phyloP scores from a whole-genome alignment of 2,113 vertebrate species.

The Crocuta crocuta region DNA sequence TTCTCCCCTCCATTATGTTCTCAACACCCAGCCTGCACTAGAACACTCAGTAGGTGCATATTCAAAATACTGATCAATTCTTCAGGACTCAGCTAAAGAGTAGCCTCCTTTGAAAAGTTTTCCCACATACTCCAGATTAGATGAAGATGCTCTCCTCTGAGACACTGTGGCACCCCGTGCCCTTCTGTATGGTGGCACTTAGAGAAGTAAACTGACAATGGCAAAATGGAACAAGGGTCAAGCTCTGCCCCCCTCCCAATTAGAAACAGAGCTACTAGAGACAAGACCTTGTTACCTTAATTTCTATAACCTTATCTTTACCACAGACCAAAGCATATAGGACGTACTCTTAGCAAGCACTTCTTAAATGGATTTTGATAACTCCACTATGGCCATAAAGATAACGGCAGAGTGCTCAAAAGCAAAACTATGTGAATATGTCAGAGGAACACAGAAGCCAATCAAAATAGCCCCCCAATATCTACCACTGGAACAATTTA shows the following conservation, averaged over 20 bases:
- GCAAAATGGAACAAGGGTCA: not conserved
- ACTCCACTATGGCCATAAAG: not conserved
- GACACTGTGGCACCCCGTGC: not conserved
- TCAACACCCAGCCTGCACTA: not conserved
- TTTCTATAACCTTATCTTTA: not conserved
- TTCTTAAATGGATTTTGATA: not conserved
- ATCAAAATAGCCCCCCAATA: not conserved
- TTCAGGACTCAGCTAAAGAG: not conserved
- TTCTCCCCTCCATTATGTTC: not conserved
- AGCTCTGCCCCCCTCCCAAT: fast-evolving
- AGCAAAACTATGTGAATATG: not conserved
- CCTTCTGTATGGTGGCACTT: not conserved
- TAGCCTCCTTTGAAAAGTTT: not conserved
- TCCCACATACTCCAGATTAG: too few species aligned
- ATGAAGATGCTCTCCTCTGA: not conserved
- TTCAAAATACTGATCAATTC: not conserved
- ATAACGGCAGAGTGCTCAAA: not conserved
- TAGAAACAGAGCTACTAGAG: not conserved
- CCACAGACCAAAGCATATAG: not conserved
- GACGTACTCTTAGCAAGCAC: not conserved
- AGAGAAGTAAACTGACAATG: not conserved
- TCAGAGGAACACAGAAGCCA: not conserved
- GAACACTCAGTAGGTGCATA: not conserved
- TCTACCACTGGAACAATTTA: not conserved
- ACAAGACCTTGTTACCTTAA: not conserved